A percentile compares a stretch with the other conserved stretches of the same genome.
Conservation (phyloP, 2,888 invertebrate species). For the Drosophila tripunctata region DNA sequence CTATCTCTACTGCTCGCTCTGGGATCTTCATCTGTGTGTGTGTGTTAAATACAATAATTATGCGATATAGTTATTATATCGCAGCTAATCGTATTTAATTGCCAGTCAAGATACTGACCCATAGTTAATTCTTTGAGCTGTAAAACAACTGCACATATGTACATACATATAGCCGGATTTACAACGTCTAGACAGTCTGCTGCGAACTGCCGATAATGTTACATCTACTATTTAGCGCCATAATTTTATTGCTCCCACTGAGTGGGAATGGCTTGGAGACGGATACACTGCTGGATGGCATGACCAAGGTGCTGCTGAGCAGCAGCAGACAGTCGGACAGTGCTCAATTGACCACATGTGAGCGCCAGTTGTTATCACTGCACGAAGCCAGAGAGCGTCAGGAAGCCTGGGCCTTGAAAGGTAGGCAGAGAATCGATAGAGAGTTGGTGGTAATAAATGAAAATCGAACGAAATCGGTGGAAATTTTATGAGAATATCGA, state of each 20-base stretch:
- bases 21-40: too few species aligned
- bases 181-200: neutral
- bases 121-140: neutral
- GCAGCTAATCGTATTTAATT: conserved; percentile 6
- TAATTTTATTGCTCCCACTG: too few species aligned
- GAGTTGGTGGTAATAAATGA: too few species aligned
- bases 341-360: conserved; percentile 16
- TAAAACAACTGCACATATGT: neutral
- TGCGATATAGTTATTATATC: too few species aligned
- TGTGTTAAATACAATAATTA: too few species aligned
- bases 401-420: conserved; percentile 49
- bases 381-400: conserved; percentile 6
- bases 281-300: conserved; percentile 31
- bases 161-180: neutral
- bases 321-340: too few species aligned
- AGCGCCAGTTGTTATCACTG: conserved; percentile 30
- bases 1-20: too few species aligned
- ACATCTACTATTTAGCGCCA: too few species aligned
- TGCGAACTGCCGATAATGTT: neutral
- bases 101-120: neutral
- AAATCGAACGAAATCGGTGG: too few species aligned
- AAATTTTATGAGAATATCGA: too few species aligned
- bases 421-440: too few species aligned
- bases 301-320: conserved; percentile 5
- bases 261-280: neutral